Evolutionary conservation across 2,113 vertebrate species (phyloP).

Genomic region (Pionites leucogaster): DNA sequence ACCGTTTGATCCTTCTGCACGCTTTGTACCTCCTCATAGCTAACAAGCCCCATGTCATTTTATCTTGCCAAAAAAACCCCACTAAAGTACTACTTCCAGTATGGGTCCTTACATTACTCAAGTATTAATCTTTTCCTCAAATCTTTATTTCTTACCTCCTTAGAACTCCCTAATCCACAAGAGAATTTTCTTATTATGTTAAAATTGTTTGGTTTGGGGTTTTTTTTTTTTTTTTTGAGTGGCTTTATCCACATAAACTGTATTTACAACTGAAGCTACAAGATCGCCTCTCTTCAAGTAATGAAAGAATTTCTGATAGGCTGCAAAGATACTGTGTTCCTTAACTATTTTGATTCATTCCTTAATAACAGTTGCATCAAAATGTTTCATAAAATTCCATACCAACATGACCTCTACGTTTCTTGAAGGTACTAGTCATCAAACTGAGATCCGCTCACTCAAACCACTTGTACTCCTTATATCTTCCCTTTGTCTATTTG

Average conservation of each 20-base stretch:
- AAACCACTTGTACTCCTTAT: neutral
- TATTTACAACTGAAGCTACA: conserved; percentile 5
- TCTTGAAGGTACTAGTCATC: neutral
- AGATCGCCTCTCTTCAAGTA: neutral
- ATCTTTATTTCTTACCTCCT: conserved; percentile 20
- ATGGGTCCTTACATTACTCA: neutral
- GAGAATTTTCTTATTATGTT: neutral
- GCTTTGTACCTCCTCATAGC: neutral
- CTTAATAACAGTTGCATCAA: neutral
- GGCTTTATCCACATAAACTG: conserved; percentile 28
- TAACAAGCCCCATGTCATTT: neutral
- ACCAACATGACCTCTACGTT: neutral
- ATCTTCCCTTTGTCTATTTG: conserved; percentile 28
- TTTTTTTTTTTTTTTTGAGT: neutral
- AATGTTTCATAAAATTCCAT: conserved; percentile 4
- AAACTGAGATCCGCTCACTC: conserved; percentile 2
- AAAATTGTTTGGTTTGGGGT: neutral
- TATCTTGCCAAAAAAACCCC: neutral
- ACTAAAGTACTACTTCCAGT: neutral
- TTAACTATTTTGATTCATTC: conserved; percentile 32
- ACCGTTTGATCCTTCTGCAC: neutral
- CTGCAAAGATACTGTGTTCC: neutral
- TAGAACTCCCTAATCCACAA: neutral
- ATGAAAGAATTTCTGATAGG: conserved; percentile 36
- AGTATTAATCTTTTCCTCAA: neutral